Conservation (phyloP, 2,113 vertebrate species). For the Sander vitreus region DNA sequence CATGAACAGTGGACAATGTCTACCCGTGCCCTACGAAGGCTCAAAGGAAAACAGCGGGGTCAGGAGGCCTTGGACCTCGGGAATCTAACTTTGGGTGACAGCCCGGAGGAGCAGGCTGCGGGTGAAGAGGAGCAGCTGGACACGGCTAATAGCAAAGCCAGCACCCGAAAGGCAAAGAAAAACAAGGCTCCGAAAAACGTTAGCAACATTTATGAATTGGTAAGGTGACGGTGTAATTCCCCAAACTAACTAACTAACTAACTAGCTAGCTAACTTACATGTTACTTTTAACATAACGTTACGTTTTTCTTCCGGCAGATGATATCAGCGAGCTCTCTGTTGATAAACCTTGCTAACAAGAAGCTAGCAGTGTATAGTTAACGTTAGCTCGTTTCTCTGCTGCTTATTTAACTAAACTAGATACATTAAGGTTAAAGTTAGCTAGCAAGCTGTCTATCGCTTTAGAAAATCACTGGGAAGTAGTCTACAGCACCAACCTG, state of each 20-base stretch:
- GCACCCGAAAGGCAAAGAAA: slow-evolving; percentile 78
- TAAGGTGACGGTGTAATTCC: slow-evolving; percentile 42
- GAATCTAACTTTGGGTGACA: slow-evolving; percentile 68
- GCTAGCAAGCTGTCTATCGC: not conserved
- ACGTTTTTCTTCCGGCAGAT: not conserved
- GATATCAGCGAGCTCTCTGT: slow-evolving; percentile 6
- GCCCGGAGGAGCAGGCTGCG: slow-evolving; percentile 67
- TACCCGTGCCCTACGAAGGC: slow-evolving; percentile 89
- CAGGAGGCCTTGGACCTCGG: slow-evolving; percentile 87
- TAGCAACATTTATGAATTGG: slow-evolving; percentile 90
- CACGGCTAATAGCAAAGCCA: slow-evolving; percentile 48
- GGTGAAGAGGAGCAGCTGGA: slow-evolving; percentile 54
- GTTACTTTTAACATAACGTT: not conserved
- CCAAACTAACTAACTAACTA: no score
- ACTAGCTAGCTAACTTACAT: not conserved
- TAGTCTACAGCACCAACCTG: no score
- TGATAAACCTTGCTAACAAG: slow-evolving; percentile 10
- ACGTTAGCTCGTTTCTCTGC: not conserved
- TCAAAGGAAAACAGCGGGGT: slow-evolving; percentile 91
- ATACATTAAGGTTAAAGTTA: not conserved
- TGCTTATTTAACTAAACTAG: not conserved
- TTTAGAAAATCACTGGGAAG: no score
- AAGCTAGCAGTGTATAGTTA: slow-evolving; percentile 15
- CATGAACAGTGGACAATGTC: slow-evolving; percentile 84
- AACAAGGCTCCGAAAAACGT: slow-evolving; percentile 83